phyloP scores from a whole-genome alignment of 2,113 vertebrate genomes.

The Xenopus borealis region DNA sequence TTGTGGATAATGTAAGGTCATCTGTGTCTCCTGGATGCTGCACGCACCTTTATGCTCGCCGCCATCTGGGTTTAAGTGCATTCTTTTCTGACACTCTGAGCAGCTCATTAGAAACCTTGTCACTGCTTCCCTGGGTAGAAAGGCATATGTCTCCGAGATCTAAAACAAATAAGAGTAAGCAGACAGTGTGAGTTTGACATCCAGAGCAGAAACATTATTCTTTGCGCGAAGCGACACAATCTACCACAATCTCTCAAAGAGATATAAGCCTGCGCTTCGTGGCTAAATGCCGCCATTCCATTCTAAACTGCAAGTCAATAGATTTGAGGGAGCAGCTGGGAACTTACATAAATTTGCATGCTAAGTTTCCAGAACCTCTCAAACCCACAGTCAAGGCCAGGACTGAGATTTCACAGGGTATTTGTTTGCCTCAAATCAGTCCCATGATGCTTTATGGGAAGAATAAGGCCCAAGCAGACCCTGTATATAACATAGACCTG shows the following conservation, averaged over 20 bases:
- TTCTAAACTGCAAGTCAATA: too few relatives aligned
- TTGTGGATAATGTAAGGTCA: background rate
- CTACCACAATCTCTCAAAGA: background rate
- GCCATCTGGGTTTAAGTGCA: constrained; percentile 85
- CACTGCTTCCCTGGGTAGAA: constrained; percentile 82
- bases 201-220: background rate
- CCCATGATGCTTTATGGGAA: too few relatives aligned
- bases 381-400: too few relatives aligned
- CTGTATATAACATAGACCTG: too few relatives aligned
- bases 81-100: constrained; percentile 85
- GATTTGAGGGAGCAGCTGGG: too few relatives aligned
- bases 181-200: constrained; percentile 13
- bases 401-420: too few relatives aligned
- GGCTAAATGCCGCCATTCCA: too few relatives aligned
- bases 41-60: constrained; percentile 78
- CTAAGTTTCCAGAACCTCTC: too few relatives aligned
- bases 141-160: constrained; percentile 86
- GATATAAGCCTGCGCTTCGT: too few relatives aligned
- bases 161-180: constrained; percentile 68
- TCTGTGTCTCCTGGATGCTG: constrained; percentile 55
- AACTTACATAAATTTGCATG: too few relatives aligned
- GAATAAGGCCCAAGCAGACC: too few relatives aligned
- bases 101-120: constrained; percentile 85
- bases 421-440: too few relatives aligned
- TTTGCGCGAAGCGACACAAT: background rate